Evolutionary conservation across 2,888 invertebrate genomes (phyloP), one percentile per base, ranked within the genome.

Genomic region (Agonopterix alstromeriana): DNA sequence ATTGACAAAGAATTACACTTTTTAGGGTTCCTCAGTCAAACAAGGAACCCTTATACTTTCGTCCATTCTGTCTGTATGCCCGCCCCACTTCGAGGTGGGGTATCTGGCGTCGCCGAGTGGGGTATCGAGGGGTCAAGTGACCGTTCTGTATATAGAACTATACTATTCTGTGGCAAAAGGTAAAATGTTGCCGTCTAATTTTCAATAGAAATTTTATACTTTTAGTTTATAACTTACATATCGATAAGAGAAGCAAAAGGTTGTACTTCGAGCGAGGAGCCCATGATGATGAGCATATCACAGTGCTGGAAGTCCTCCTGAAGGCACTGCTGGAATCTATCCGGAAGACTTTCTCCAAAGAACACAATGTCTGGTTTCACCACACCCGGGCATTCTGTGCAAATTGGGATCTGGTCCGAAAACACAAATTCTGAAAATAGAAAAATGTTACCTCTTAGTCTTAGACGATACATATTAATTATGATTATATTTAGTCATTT

Each of bases 291-390:
- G 17, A 99, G 90, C 65, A 98, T 88, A 80, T 98, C 98, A 72
- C 98, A 98, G 50, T 93, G 87, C 42, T 91, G 85, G 70, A 98
- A 96, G 82, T 98, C 98, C 60, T 88, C 82, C 14, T 90, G 84
- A 8, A 94, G 90, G 55, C 92, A 90, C 5, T 77, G 70, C 51
- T 94, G 93, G 73, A 98, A 98, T 56, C 93, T 89, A 0, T 90
- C 83, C 0, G 98, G 98, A 10, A 98, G 89, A 70, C 92, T 91
- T 88, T 98, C 98, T 0, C 98, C 98, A 78, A 98, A 99, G 85
- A 99, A 98, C 10, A 98, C 94, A 61, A 99, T 97, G 69, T 98
- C 98, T 8, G 98, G 98, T 76, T 98, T 98, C 0, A 98, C 95
- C 4, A 97, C 87, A 0, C 94, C 94, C 0, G 92, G 90, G 66